A percentile compares a stretch with the other conserved stretches of the same genome.
These are phyloP conservation scores for Drosophila insularis DNA, from an alignment of 1,140 invertebrate genomes.

Conservation along the genomic window DNA sequence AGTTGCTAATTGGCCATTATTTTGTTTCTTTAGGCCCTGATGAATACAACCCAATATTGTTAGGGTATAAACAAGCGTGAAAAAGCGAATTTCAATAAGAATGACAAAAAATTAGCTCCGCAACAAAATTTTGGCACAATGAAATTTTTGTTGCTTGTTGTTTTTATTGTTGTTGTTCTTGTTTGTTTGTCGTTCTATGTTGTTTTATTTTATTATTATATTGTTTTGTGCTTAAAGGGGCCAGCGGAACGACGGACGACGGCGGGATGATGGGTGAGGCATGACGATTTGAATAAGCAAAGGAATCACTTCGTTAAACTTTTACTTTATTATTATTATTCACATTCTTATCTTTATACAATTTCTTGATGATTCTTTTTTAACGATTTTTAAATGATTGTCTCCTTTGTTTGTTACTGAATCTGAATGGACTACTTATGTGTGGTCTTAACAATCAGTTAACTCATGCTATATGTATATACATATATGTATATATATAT, in stretches of 20 bases:
- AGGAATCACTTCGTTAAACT: constrained; percentile 7
- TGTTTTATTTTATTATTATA: constrained; percentile 11
- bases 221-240: neutral
- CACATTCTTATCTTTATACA: constrained; percentile 13
- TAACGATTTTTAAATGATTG: constrained; percentile 17
- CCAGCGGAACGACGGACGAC: neutral
- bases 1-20: too few relatives aligned
- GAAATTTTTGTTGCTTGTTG: constrained; percentile 30
- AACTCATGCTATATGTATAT: neutral
- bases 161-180: constrained; percentile 5
- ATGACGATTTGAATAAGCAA: neutral
- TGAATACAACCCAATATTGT: neutral
- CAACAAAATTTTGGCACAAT: constrained; percentile 49
- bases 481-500: constrained; percentile 4
- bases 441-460: constrained; percentile 8
- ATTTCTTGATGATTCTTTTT: neutral
- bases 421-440: constrained; percentile 2
- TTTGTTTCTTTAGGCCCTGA: too few relatives aligned
- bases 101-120: constrained; percentile 47
- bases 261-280: neutral
- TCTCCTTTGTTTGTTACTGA: neutral
- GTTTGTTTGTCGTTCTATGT: constrained; percentile 7
- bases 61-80: constrained; percentile 7
- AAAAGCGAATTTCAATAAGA: constrained; percentile 2
- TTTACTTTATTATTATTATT: constrained; percentile 8